Evolutionary conservation across 2,888 invertebrate species (phyloP), one percentile per base, ranked within the genome.

Genomic region (Cylloceria caligata): DNA sequence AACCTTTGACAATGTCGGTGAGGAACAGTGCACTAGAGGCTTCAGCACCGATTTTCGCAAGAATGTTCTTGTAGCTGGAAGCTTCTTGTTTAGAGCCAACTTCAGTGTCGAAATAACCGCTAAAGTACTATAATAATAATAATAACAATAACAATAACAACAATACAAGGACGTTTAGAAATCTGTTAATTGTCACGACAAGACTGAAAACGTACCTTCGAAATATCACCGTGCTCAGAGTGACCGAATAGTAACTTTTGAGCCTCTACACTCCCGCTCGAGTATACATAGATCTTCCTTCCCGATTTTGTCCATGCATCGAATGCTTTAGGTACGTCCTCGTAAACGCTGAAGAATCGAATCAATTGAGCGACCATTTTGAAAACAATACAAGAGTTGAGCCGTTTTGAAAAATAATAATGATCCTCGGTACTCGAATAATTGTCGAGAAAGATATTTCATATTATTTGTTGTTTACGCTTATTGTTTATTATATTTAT

Each of bases 181-280:
- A 19, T 19, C 36, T 69, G 24, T 39, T 39, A n/a, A 7, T 69
- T 9, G n/a, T 7, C 7, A 64, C 11, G 45, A 62, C n/a, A 60
- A 34, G 34, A 19, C 9, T 21, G 34, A 72, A 34, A 94, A 74
- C 93, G 92, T 55, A 95, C 95, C 87, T 94, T 92, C 11, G 96
- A 93, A 84, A 99, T 91, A 92, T 99, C 96, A 0, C 99, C 99
- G 57, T 95, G 94, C 19, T 94, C 93, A 2, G 97, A 96, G 92
- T 97, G 94, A 0, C 94, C 94, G 92, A 99, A 98, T 3, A 99
- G 94, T 9, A 98, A 94, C 90, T 97, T 97, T 92, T 99, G 99
- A 13, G 98, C 97, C 88, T 96, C 96, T 0, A 97, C 95, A 74
- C 98, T 98, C 62, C 98, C 99, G 30, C 98, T 98, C 0, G 99